Evolutionary conservation across 2,888 invertebrate species (phyloP).

Genomic region (Rhagonycha lutea): DNA sequence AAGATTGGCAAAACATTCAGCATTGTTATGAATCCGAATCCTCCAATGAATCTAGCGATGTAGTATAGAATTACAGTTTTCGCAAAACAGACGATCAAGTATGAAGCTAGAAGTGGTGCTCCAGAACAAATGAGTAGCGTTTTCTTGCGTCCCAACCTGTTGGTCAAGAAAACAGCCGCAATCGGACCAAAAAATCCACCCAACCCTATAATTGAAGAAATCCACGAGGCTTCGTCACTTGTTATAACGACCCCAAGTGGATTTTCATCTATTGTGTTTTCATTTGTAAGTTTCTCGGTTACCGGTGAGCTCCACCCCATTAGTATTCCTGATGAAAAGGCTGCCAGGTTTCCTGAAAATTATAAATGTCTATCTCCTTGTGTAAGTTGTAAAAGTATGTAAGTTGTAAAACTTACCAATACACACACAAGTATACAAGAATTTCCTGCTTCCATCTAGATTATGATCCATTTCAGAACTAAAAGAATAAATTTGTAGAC

Average conservation of each 20-base stretch:
- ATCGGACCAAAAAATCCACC: slow-evolving; percentile 63
- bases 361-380: too few relatives aligned
- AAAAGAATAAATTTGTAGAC: too few relatives aligned
- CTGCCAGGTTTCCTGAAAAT: slow-evolving; percentile 53
- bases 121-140: slow-evolving; percentile 66
- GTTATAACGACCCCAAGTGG: slow-evolving; percentile 47
- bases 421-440: too few relatives aligned
- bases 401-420: too few relatives aligned
- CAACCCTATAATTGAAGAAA: slow-evolving; percentile 56
- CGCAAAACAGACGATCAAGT: slow-evolving; percentile 45
- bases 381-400: too few relatives aligned
- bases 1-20: too few relatives aligned
- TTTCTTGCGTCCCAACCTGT: slow-evolving; percentile 71
- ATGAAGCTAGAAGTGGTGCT: slow-evolving; percentile 64
- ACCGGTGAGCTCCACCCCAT: slow-evolving; percentile 55
- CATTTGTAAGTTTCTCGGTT: slow-evolving; percentile 36
- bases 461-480: too few relatives aligned
- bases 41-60: slow-evolving; percentile 7
- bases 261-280: slow-evolving; percentile 43
- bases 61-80: slow-evolving; percentile 42
- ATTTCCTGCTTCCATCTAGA: too few relatives aligned
- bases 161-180: slow-evolving; percentile 67
- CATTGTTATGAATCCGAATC: slow-evolving; percentile 32
- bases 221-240: slow-evolving; percentile 56
- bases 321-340: slow-evolving; percentile 52